Evolutionary conservation across 2,797 vertebrate species (phyloP).

Genomic region (Cyprinodon diabolis): DNA sequence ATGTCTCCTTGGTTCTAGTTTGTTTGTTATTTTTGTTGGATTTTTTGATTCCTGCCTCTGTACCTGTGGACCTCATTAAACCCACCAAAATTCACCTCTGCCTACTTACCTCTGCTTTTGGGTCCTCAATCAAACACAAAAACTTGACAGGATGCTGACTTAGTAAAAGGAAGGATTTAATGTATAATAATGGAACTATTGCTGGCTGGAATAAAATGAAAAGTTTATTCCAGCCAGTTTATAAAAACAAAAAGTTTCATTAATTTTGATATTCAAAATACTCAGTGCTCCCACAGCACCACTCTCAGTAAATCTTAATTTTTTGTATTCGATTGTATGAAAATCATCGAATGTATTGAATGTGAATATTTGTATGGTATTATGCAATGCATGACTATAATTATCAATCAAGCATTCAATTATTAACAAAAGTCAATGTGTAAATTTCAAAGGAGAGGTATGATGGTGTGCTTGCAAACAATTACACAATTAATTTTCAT

Average conservation of each 20-base stretch:
- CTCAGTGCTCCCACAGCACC: background rate
- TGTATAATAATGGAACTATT: conserved; percentile 6
- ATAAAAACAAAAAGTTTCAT: background rate
- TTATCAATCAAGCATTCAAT: conserved; percentile 50
- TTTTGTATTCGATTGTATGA: conserved; percentile 2
- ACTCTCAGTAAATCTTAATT: conserved; percentile 8
- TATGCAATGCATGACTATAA: conserved; percentile 29
- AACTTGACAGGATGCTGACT: conserved; percentile 1
- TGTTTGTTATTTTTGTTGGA: no score
- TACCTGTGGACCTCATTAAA: no score
- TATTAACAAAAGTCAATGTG: conserved; percentile 50
- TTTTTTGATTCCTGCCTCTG: no score
- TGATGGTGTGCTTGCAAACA: conserved; percentile 61
- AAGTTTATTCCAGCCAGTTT: background rate
- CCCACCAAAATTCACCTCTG: no score
- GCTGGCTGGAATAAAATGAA: background rate
- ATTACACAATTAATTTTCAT: conserved; percentile 55
- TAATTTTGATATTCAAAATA: background rate
- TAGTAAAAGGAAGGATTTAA: background rate
- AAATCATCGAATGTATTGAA: conserved; percentile 29
- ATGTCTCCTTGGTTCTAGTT: no score
- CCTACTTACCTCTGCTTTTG: no score
- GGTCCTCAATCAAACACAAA: no score
- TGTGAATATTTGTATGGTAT: conserved; percentile 28
- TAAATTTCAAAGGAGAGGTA: conserved; percentile 55